Evolutionary conservation across 2,888 invertebrate genomes (phyloP), one percentile per base, ranked within the genome.

Genomic region (Nemotelus pantherinus): DNA sequence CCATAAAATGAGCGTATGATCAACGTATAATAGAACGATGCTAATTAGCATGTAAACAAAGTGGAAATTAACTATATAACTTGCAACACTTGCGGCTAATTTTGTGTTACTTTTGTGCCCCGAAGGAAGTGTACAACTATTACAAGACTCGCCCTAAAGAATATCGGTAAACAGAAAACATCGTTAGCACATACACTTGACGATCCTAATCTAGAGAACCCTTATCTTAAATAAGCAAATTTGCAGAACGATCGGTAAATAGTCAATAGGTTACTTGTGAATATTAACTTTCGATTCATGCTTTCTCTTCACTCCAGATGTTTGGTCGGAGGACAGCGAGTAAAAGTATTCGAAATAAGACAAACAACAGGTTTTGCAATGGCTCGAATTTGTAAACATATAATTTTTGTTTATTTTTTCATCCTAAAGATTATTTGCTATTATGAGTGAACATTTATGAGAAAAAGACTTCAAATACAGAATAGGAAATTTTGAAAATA

Each of bases 391-490:
- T 47, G 74, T 74, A 74, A 74, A 74, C 74, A 74, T 74, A 74
- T 74, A 74, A 74, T 74, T 74, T 74, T 60, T 74, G 50, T 74
- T 60, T 74, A 74, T 74, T 72, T 72, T 45, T 71, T 50, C 41
- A 60, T 74, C 53, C 70, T 70, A 47, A 65, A 4, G 47, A 7
- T 43, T 4, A 41, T 41, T 7, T 60, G 9, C 60, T 6, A 43
- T 25, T 57, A 25, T 53, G 10, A 9, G 53, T 53, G 6, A 9
- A 53, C 7, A 10, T 57, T 25, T 57, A 57, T 57, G 25, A 53
- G 57, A 57, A n/a, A 25, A 2, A 25, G 5, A 57, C 7, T 57
- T 57, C 25, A n/a, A 57, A 9, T 57, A 53, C 53, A 53, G 10
- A 53, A 53, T 9, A 57, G 25, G 25, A 25, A 25, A 57, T 25